phyloP scores from a whole-genome alignment of 1,140 invertebrate genomes.

The Musca vetustissima region DNA sequence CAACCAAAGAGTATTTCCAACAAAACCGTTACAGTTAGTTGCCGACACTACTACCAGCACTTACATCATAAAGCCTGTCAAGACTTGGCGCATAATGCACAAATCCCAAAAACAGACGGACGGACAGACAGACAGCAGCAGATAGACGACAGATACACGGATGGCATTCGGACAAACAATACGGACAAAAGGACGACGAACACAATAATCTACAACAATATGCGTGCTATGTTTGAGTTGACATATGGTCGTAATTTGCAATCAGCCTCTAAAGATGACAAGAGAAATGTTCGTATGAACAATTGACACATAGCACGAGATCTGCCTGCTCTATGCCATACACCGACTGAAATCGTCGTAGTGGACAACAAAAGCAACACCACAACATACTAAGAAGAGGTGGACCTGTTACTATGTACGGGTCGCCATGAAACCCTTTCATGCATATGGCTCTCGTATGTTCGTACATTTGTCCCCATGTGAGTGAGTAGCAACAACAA shows the following conservation, averaged over 20 bases:
- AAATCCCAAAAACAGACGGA: too few species aligned
- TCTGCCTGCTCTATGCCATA: slow-evolving; percentile 11
- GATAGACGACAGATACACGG: too few species aligned
- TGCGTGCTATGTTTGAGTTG: slow-evolving; percentile 25
- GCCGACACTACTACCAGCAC: too few species aligned
- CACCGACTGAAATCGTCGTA: slow-evolving; percentile 15
- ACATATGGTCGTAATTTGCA: slow-evolving; percentile 54
- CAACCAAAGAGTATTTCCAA: too few species aligned
- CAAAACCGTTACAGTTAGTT: too few species aligned
- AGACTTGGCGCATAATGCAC: too few species aligned
- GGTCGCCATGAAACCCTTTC: neutral
- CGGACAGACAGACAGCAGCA: too few species aligned
- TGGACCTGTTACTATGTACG: slow-evolving; percentile 34
- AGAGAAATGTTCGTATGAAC: slow-evolving; percentile 56
- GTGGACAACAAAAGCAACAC: too few species aligned
- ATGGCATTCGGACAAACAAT: too few species aligned
- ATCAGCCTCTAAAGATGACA: slow-evolving; percentile 55
- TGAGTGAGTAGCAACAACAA: neutral
- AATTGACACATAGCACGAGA: slow-evolving; percentile 54
- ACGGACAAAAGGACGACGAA: too few species aligned
- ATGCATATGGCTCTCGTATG: neutral
- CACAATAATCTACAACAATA: neutral
- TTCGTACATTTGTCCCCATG: neutral
- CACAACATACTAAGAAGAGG: slow-evolving; percentile 25
- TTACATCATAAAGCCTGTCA: too few species aligned